These are phyloP conservation scores for Cylloceria caligata DNA, from an alignment of 2,888 invertebrate genomes.

Conservation along the genomic window DNA sequence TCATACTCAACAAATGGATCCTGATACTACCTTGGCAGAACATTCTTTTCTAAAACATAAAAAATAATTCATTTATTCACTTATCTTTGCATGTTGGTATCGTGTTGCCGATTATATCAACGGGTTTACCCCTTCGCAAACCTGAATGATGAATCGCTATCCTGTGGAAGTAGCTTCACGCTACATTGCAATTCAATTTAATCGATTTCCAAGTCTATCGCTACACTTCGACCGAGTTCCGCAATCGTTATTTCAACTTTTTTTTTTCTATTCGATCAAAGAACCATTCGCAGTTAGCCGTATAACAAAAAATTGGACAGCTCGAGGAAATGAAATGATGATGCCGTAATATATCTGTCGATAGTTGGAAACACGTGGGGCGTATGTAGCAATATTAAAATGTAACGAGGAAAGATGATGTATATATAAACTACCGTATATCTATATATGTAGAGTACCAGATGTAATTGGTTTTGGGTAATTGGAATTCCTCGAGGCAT, in stretches of 20 bases:
- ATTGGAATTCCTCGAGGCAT: conserved; percentile 50
- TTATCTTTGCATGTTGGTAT: not conserved
- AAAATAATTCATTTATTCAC: not conserved
- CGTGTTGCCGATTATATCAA: not conserved
- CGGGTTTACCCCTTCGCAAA: not conserved
- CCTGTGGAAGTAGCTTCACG: not conserved
- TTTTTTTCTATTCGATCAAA: conserved; percentile 34
- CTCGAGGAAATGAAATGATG: conserved; percentile 43
- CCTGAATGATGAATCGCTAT: not conserved
- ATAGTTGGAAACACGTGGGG: conserved; percentile 35
- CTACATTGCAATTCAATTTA: not conserved
- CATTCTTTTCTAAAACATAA: not conserved
- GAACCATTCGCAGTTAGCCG: conserved; percentile 11
- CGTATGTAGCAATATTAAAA: not conserved
- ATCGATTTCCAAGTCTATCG: conserved; percentile 15
- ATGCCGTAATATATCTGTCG: conserved; percentile 42
- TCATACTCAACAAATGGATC: too few relatives aligned
- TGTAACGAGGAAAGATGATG: not conserved
- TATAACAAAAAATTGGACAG: conserved; percentile 50
- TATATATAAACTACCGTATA: not conserved
- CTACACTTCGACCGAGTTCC: not conserved
- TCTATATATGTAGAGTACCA: conserved; percentile 18
- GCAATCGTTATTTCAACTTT: conserved; percentile 11
- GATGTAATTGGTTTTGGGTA: conserved; percentile 42
- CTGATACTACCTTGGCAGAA: too few relatives aligned